phyloP scores from a whole-genome alignment of 2,888 invertebrate genomes.

The Latheticus oryzae region DNA sequence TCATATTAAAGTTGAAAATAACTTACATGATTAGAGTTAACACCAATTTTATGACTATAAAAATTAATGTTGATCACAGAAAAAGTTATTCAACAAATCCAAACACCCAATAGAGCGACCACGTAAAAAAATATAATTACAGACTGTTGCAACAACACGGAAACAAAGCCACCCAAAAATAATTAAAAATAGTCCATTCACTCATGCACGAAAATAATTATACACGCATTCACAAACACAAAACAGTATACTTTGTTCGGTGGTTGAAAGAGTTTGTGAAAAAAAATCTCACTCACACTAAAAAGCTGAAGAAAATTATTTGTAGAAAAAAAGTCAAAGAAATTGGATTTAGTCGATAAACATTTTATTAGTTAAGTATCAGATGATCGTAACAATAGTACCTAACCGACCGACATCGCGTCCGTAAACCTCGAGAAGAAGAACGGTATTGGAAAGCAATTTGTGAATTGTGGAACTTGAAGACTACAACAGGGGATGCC shows the following conservation, averaged over 20 bases:
- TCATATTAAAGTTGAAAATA: too few relatives aligned
- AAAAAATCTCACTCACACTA: slow-evolving; percentile 26
- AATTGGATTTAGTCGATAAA: slow-evolving; percentile 42
- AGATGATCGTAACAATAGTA: slow-evolving; percentile 27
- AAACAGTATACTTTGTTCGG: slow-evolving; percentile 12
- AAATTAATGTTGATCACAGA: too few relatives aligned
- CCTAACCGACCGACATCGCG: slow-evolving; percentile 37
- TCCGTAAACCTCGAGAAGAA: slow-evolving; percentile 46
- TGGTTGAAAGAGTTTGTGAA: slow-evolving; percentile 13
- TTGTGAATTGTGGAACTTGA: slow-evolving; percentile 64
- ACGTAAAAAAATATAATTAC: slow-evolving; percentile 31
- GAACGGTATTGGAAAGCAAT: slow-evolving; percentile 64
- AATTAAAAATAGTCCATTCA: slow-evolving; percentile 32
- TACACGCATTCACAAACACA: slow-evolving; percentile 32
- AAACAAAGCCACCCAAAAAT: slow-evolving; percentile 27
- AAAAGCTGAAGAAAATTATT: slow-evolving; percentile 21
- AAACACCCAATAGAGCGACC: too few relatives aligned
- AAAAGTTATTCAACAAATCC: too few relatives aligned
- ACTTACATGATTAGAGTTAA: too few relatives aligned
- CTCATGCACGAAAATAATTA: slow-evolving; percentile 36
- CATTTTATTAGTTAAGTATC: slow-evolving; percentile 41
- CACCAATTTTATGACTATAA: too few relatives aligned
- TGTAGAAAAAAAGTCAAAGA: slow-evolving; percentile 16
- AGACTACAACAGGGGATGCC: slow-evolving; percentile 56
- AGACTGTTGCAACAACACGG: slow-evolving; percentile 16